Percentiles rank a stretch among this genome's conserved stretches.
Conservation (phyloP, 2,797 vertebrate species). For the Kryptolebias ocellatus region DNA sequence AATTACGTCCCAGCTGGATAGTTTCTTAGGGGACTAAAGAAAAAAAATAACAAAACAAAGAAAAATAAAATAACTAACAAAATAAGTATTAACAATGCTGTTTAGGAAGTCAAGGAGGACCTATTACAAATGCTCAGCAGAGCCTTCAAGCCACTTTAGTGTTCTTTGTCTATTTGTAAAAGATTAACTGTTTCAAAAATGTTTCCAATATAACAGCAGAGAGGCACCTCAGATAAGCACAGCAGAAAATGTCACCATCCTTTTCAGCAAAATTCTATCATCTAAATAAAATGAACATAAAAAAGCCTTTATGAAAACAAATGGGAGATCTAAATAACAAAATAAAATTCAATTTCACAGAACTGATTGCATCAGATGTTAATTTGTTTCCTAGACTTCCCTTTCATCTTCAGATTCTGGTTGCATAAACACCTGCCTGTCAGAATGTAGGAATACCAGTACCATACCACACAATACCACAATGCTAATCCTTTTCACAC, state of each 20-base stretch:
- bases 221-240: not conserved
- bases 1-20: conserved; percentile 33
- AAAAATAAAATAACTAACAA: conserved; percentile 24
- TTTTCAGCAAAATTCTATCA: conserved; percentile 10
- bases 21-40: conserved; percentile 37
- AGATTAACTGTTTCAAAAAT: conserved; percentile 19
- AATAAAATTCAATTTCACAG: conserved; percentile 22
- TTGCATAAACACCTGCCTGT: conserved; percentile 42
- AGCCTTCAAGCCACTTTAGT: conserved; percentile 24
- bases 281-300: conserved; percentile 29
- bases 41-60: not conserved
- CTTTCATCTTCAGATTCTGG: conserved; percentile 29
- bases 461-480: no score
- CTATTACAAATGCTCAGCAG: conserved; percentile 36
- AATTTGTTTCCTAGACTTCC: conserved; percentile 43
- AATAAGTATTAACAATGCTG: conserved; percentile 45
- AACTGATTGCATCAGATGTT: conserved; percentile 40
- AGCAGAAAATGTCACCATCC: conserved; percentile 3
- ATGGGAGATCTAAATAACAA: conserved; percentile 22
- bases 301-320: conserved; percentile 39
- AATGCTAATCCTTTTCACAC: no score
- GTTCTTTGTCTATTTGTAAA: conserved; percentile 26
- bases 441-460: conserved; percentile 3
- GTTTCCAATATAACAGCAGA: not conserved
- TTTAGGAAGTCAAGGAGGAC: conserved; percentile 40